Base-by-base conservation (phyloP, 2,888 invertebrate genomes). In the Lacanobia wlatinum region DNA sequence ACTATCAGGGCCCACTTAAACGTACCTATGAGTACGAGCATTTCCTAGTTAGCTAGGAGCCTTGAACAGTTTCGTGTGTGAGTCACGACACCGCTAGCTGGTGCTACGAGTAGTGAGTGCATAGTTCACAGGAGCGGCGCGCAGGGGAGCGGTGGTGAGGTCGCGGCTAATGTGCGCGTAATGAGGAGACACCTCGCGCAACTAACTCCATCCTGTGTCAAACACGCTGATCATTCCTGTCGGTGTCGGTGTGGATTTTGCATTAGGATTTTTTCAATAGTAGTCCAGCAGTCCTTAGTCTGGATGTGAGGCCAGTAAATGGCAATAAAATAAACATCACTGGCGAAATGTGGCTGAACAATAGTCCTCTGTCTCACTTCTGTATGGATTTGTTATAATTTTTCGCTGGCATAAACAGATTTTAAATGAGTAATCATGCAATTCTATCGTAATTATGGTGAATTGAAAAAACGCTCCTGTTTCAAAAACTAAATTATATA, bases 181-280 rank as follows among this genome's bases (percentile, higher is more conserved):
- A 61, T 58, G 58, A 70, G 70, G 55, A 61, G 82, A 78, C 64
- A 65, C 50, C 70, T 69, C 69, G 43, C 21, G 34, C 60, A 77
- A 78, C 64, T 64, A 48, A 61, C 52, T 50, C 10, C 61, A 78
- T 83, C 79, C 78, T 70, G 78, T 72, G 18, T 18, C 78, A 21
- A 77, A 40, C 53, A 18, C 14, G n/a, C n/a, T 16, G n/a, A 50
- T 38, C 50, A 18, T 48, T 48, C 38, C n/a, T 75, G 64, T 75
- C 8, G 34, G 34, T 38, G 14, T 64, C 23, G n/a, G n/a, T 64
- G 43, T 40, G 18, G 43, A 10, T 28, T 21, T 53, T 28, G 14
- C 10, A 53, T 28, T 68, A 7, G 8, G 8, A 40, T 43, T 43
- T 40, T 14, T 10, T 14, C 5, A 28, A 9, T 34, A 14, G 16